Percentiles rank a stretch among this genome's conserved stretches.
Conservation (phyloP, 1,140 invertebrate genomes). For the Nilaparvata lugens region DNA sequence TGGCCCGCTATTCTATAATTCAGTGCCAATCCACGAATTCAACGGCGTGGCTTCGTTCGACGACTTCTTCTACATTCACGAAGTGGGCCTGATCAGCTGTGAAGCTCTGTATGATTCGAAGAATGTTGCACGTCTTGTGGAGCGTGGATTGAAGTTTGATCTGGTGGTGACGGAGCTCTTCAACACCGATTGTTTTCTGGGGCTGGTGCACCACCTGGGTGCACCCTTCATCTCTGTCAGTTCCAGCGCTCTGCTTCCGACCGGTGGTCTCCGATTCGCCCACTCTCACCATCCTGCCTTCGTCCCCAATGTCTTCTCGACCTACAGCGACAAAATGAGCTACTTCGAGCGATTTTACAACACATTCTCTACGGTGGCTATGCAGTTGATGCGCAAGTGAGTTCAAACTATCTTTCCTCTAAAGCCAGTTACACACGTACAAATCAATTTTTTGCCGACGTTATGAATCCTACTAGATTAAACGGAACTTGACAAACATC, state of each 20-base stretch:
- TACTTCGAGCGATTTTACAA: constrained; percentile 16
- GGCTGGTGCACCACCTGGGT: constrained; percentile 34
- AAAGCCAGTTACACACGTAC: too few relatives aligned
- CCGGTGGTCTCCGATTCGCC: constrained; percentile 39
- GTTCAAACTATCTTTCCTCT: too few relatives aligned
- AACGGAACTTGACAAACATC: too few relatives aligned
- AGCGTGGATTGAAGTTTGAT: constrained; percentile 31
- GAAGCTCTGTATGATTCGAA: constrained; percentile 16
- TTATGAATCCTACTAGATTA: too few relatives aligned
- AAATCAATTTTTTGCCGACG: too few relatives aligned
- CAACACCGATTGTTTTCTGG: constrained; percentile 26
- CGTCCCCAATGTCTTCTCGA: constrained; percentile 17
- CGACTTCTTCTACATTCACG: background rate
- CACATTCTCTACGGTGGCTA: background rate
- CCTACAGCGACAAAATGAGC: constrained; percentile 18
- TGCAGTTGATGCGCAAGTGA: background rate
- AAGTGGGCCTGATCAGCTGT: constrained; percentile 2
- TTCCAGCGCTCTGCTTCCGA: constrained; percentile 47
- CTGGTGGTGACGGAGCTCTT: constrained; percentile 30
- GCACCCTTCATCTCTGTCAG: constrained; percentile 48
- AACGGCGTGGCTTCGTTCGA: background rate
- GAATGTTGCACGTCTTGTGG: constrained; percentile 40
- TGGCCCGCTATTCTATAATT: background rate
- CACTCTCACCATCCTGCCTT: constrained; percentile 14
- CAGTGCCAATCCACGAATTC: background rate